Evolutionary conservation across 2,888 invertebrate species (phyloP).

Genomic region (Lepidocyrtoides sp.): DNA sequence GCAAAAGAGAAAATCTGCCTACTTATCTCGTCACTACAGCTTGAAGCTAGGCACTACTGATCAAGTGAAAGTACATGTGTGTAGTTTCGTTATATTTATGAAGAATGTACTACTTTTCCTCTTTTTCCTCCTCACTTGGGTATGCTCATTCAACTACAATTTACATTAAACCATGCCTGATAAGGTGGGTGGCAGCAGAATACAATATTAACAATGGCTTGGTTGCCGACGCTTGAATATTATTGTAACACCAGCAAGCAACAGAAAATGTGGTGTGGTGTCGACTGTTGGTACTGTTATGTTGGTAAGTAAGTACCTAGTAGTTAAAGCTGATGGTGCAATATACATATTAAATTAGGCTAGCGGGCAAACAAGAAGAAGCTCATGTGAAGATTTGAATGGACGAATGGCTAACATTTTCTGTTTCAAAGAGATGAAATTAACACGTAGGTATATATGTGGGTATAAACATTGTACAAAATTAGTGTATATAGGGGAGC

Average conservation of each 20-base stretch:
- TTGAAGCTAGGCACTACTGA: slow-evolving; percentile 7
- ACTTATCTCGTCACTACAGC: slow-evolving; percentile 30
- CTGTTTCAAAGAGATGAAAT: slow-evolving; percentile 33
- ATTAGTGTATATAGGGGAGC: neutral
- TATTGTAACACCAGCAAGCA: no score
- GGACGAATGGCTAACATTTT: slow-evolving; percentile 24
- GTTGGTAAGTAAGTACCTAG: slow-evolving; percentile 41
- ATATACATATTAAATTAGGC: slow-evolving; percentile 62
- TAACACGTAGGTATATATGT: slow-evolving; percentile 4
- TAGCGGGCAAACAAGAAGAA: slow-evolving; percentile 37
- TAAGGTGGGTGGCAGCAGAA: slow-evolving; percentile 36
- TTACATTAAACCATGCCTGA: neutral
- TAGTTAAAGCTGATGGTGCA: slow-evolving; percentile 51
- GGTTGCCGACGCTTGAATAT: neutral
- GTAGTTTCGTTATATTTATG: neutral
- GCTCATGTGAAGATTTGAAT: slow-evolving; percentile 19
- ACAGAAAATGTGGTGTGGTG: slow-evolving; percentile 1
- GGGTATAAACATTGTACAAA: no score
- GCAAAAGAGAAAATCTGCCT: slow-evolving; percentile 36
- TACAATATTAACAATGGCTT: slow-evolving; percentile 46
- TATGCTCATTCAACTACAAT: no score
- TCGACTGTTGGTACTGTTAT: neutral
- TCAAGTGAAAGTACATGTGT: slow-evolving; percentile 56
- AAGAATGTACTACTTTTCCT: no score
- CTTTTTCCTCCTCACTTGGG: no score